phyloP scores from a whole-genome alignment of 1,140 invertebrate genomes.

The Lordiphosa collinella region DNA sequence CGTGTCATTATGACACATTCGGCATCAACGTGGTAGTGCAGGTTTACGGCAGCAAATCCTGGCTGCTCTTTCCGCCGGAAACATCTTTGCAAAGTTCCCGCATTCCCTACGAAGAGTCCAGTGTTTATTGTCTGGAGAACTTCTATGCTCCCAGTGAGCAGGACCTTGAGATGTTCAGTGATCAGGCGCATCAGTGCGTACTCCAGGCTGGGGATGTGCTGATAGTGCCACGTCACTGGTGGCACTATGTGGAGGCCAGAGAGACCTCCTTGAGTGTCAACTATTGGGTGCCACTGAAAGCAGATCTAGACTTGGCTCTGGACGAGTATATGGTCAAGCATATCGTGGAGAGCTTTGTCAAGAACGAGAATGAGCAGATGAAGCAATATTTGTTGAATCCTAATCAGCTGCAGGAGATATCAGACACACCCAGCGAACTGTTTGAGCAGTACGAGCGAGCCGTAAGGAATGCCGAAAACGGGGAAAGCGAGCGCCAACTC shows the following conservation, averaged over 20 bases:
- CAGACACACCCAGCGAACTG: slow-evolving; percentile 28
- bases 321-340: slow-evolving; percentile 74
- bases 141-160: slow-evolving; percentile 83
- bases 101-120: slow-evolving; percentile 98
- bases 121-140: slow-evolving; percentile 93
- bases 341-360: slow-evolving; percentile 61
- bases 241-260: slow-evolving; percentile 96
- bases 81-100: slow-evolving; percentile 89
- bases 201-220: slow-evolving; percentile 92
- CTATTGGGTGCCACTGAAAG: slow-evolving; percentile 90
- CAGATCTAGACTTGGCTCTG: slow-evolving; percentile 59
- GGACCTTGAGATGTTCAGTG: slow-evolving; percentile 22
- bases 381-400: slow-evolving; percentile 66
- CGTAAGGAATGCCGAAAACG: slow-evolving; percentile 21
- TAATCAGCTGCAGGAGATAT: slow-evolving; percentile 58
- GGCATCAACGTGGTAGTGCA: slow-evolving; percentile 96
- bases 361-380: slow-evolving; percentile 28
- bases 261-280: slow-evolving; percentile 89
- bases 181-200: slow-evolving; percentile 81
- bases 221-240: slow-evolving; percentile 94
- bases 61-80: slow-evolving; percentile 94
- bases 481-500: slow-evolving; percentile 11
- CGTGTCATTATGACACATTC: slow-evolving; percentile 96
- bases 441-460: slow-evolving; percentile 45
- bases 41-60: slow-evolving; percentile 93